These are phyloP conservation scores for Coccyzus lansbergi DNA, from an alignment of 2,797 vertebrate genomes.

Conservation along the genomic window DNA sequence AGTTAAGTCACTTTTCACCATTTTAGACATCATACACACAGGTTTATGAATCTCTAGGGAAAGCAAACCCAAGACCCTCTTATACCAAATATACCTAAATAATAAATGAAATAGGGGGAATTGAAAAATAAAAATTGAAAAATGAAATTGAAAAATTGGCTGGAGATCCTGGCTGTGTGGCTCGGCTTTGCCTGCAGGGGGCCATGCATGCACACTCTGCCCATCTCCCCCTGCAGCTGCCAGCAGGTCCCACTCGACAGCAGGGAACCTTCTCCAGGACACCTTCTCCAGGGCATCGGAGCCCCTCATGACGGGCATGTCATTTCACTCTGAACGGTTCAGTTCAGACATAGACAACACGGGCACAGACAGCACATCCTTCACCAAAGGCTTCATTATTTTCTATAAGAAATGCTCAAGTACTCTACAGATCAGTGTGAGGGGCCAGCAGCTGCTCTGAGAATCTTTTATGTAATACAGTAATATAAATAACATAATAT, in stretches of 20 bases:
- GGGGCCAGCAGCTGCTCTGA: background rate
- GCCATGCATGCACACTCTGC: background rate
- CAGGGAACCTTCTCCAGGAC: background rate
- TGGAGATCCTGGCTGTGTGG: background rate
- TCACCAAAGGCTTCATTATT: background rate
- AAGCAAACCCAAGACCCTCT: background rate
- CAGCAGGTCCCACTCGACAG: background rate
- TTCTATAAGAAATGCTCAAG: background rate
- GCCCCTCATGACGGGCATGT: rapidly evolving
- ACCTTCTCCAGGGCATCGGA: background rate
- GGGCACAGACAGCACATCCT: background rate
- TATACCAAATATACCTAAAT: background rate
- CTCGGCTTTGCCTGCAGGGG: rapidly evolving
- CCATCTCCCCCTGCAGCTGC: background rate
- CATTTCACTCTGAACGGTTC: background rate
- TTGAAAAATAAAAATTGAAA: background rate
- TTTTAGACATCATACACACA: background rate
- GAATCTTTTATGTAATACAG: background rate
- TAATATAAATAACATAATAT: background rate
- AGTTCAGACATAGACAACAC: background rate
- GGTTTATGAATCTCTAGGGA: background rate
- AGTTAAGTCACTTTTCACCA: background rate
- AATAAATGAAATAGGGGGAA: background rate
- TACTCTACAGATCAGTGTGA: background rate
- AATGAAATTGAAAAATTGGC: background rate